Evolutionary conservation across 2,113 vertebrate species (phyloP).

Genomic region (Toxotes jaculatrix): DNA sequence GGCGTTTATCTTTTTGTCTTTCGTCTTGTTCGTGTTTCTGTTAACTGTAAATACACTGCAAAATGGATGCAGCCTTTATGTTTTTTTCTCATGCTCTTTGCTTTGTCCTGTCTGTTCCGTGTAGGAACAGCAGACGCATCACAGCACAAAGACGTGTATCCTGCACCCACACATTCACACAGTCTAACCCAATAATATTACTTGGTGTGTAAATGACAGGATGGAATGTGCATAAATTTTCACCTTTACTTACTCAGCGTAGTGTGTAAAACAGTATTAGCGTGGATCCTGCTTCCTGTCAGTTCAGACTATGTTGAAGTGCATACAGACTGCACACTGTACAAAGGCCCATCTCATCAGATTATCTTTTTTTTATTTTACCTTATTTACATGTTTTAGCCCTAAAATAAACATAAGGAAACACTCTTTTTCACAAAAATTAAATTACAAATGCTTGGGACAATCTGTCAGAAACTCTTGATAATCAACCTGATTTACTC

Average conservation of each 20-base stretch:
- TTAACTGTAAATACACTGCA: neutral
- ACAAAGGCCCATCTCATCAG: neutral
- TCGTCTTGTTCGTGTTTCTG: neutral
- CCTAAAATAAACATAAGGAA: too few relatives aligned
- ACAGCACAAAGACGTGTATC: neutral
- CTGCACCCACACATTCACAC: constrained; percentile 8
- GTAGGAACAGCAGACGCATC: neutral
- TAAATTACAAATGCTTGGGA: too few relatives aligned
- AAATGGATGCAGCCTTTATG: neutral
- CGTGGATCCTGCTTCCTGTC: neutral
- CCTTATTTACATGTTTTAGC: neutral
- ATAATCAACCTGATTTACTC: neutral
- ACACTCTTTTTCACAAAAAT: neutral
- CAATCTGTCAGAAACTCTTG: neutral
- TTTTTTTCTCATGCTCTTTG: neutral
- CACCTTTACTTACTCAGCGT: constrained; percentile 12
- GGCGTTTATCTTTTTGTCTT: neutral
- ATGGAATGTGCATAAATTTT: constrained; percentile 15
- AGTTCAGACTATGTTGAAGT: neutral
- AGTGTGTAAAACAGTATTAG: neutral
- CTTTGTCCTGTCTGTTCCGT: neutral
- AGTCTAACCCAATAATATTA: neutral
- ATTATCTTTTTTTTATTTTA: neutral
- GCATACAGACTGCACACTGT: neutral
- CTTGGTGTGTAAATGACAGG: constrained; percentile 21